These are phyloP conservation scores for Anagyrus pseudococci DNA, from an alignment of 2,888 invertebrate genomes.

Conservation along the genomic window DNA sequence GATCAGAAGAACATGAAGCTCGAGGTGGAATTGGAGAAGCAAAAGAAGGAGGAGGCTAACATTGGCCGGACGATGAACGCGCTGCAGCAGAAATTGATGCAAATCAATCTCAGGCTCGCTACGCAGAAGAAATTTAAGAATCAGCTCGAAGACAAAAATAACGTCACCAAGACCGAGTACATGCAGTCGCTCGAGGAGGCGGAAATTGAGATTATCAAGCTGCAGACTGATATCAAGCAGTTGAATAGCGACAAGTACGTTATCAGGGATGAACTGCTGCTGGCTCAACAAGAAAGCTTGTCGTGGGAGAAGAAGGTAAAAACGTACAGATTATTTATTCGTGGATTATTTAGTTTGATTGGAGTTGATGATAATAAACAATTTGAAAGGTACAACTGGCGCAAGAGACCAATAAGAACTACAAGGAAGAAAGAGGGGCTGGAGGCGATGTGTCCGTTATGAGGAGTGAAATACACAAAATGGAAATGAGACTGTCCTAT, in stretches of 20 bases:
- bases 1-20: slow-evolving; percentile 78
- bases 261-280: slow-evolving; percentile 70
- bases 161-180: slow-evolving; percentile 64
- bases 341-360: neutral
- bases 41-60: slow-evolving; percentile 65
- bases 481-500: slow-evolving; percentile 72
- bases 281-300: slow-evolving; percentile 71
- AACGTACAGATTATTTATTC: neutral
- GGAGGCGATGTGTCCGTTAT: slow-evolving; percentile 78
- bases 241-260: slow-evolving; percentile 72
- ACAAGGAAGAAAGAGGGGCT: slow-evolving; percentile 70
- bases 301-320: slow-evolving; percentile 83
- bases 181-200: slow-evolving; percentile 68
- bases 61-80: slow-evolving; percentile 69
- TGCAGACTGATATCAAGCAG: slow-evolving; percentile 73
- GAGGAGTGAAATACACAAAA: slow-evolving; percentile 82
- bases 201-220: slow-evolving; percentile 71
- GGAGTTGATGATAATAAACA: neutral
- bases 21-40: slow-evolving; percentile 69
- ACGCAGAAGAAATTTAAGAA: slow-evolving; percentile 66
- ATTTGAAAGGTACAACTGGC: slow-evolving; percentile 66
- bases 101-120: slow-evolving; percentile 58
- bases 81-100: slow-evolving; percentile 68
- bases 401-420: slow-evolving; percentile 73
- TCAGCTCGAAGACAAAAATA: slow-evolving; percentile 66